Conservation (phyloP, 2,888 invertebrate genomes). For the Cheilosia pagana region DNA sequence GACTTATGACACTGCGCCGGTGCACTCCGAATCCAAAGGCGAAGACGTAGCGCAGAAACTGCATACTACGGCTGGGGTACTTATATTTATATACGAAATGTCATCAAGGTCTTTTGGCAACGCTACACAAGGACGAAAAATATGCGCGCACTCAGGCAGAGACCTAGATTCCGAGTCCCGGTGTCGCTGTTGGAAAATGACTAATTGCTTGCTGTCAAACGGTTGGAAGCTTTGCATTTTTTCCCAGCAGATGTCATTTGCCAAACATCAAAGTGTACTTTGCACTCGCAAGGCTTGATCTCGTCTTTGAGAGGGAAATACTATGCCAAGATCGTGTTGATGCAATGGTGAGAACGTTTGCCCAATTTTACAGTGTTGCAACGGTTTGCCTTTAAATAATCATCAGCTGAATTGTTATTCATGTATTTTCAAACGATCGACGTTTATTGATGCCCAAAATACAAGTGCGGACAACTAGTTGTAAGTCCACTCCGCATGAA, state of each 20-base stretch:
- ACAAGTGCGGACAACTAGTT: too few species aligned
- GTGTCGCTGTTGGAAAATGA: constrained; percentile 45
- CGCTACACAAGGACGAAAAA: constrained; percentile 69
- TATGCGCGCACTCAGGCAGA: constrained; percentile 26
- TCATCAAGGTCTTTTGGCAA: constrained; percentile 72
- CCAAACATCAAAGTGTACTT: constrained; percentile 65
- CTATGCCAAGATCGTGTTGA: background rate
- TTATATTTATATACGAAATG: constrained; percentile 47
- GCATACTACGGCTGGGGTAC: too few species aligned
- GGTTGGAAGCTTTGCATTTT: constrained; percentile 53
- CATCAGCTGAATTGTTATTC: too few species aligned
- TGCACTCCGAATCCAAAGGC: constrained; percentile 32
- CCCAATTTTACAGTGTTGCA: background rate
- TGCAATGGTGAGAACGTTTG: background rate
- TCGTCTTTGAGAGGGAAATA: constrained; percentile 12
- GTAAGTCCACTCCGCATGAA: too few species aligned
- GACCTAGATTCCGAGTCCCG: constrained; percentile 62
- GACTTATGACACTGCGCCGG: constrained; percentile 71
- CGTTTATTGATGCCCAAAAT: too few species aligned
- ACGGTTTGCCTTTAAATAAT: too few species aligned
- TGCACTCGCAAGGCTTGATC: constrained; percentile 19
- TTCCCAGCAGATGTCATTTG: constrained; percentile 41
- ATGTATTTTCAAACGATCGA: too few species aligned
- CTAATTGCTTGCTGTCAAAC: constrained; percentile 58
- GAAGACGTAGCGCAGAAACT: background rate